Percentiles rank a stretch among this genome's conserved stretches.
phyloP scores from a whole-genome alignment of 2,888 invertebrate genomes.

The Scaptomyza caliginosa region DNA sequence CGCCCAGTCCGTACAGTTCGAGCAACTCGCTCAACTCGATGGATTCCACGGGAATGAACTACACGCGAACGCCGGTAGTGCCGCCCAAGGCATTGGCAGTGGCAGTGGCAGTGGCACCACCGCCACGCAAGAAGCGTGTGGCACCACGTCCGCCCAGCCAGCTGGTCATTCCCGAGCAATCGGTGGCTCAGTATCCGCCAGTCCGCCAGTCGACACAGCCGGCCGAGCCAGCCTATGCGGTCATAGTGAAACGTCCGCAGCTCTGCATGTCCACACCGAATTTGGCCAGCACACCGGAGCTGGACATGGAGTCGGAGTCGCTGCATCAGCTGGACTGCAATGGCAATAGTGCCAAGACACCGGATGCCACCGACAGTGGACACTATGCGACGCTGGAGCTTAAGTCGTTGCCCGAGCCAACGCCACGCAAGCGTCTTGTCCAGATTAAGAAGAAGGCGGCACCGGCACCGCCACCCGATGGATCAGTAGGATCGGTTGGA shows the following conservation, averaged over 20 bases:
- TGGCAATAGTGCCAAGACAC: conserved; percentile 70
- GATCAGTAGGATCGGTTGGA: neutral
- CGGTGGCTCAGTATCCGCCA: conserved; percentile 54
- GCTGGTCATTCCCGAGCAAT: conserved; percentile 80
- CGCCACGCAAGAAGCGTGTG: conserved; percentile 83
- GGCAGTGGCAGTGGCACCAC: conserved; percentile 71
- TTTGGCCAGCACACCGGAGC: conserved; percentile 54
- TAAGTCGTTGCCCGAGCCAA: conserved; percentile 80
- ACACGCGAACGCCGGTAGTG: conserved; percentile 75
- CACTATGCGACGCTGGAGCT: conserved; percentile 69
- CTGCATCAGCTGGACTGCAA: conserved; percentile 77
- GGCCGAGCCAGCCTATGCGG: conserved; percentile 62
- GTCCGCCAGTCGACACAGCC: neutral
- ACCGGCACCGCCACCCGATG: conserved; percentile 79
- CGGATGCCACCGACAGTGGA: conserved; percentile 39
- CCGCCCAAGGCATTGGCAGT: conserved; percentile 60
- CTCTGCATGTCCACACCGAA: conserved; percentile 83
- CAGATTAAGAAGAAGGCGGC: conserved; percentile 78
- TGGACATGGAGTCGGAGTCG: conserved; percentile 13
- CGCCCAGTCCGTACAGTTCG: conserved; percentile 84
- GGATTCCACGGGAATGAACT: conserved; percentile 84
- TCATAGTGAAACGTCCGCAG: conserved; percentile 74
- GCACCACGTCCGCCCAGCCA: conserved; percentile 84
- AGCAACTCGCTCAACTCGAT: conserved; percentile 84
- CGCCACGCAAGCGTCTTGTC: conserved; percentile 79